These are phyloP conservation scores for Oryzias dopingdopingensis DNA, from an alignment of 2,797 vertebrate genomes.

Conservation along the genomic window DNA sequence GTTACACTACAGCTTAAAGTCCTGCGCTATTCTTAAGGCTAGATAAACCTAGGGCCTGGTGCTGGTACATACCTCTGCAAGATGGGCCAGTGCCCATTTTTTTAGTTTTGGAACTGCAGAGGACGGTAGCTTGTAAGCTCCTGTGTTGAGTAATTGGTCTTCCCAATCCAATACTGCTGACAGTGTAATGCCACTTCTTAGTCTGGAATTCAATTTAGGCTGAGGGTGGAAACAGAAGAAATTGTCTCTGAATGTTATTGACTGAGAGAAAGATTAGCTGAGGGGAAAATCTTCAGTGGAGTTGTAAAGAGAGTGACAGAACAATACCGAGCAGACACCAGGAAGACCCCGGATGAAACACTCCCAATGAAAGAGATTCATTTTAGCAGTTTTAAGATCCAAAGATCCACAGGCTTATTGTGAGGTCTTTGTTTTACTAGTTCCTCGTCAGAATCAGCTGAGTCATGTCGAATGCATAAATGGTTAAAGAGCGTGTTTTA, in stretches of 20 bases:
- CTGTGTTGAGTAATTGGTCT: constrained; percentile 16
- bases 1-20: constrained; percentile 6
- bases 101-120: not conserved
- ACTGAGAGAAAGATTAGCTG: constrained; percentile 41
- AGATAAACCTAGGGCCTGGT: no score
- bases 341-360: constrained; percentile 27
- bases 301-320: constrained; percentile 21
- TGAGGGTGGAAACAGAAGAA: constrained; percentile 39
- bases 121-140: not conserved
- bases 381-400: constrained; percentile 10
- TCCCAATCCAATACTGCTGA: constrained; percentile 45
- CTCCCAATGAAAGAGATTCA: constrained; percentile 14
- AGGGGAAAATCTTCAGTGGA: constrained; percentile 43
- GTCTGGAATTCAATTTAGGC: constrained; percentile 52
- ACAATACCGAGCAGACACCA: constrained; percentile 32
- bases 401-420: not conserved
- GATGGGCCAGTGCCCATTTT: not conserved
- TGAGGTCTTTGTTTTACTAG: not conserved
- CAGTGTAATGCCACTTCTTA: constrained; percentile 18
- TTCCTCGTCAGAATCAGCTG: not conserved
- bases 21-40: no score
- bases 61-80: no score
- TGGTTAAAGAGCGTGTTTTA: no score
- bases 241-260: constrained; percentile 59
- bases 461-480: no score